These are phyloP conservation scores for Craniophora ligustri DNA, from an alignment of 2,888 invertebrate genomes.

Conservation along the genomic window DNA sequence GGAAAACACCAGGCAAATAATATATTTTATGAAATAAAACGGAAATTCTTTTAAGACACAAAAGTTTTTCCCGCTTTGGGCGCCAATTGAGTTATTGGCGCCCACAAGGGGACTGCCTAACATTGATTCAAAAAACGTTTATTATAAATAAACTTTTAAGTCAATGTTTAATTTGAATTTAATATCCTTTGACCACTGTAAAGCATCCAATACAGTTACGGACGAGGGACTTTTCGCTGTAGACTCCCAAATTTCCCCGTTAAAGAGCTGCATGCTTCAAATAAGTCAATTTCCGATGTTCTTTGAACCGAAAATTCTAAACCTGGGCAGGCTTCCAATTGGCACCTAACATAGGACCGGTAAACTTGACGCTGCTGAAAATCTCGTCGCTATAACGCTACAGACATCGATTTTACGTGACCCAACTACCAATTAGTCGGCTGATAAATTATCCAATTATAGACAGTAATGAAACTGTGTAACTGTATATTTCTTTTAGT, in stretches of 20 bases:
- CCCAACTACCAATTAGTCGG: constrained; percentile 41
- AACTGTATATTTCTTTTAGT: constrained; percentile 29
- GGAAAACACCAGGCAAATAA: no score
- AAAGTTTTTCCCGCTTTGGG: background rate
- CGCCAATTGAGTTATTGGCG: background rate
- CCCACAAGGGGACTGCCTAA: background rate
- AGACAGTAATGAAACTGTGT: constrained; percentile 39
- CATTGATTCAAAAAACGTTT: no score
- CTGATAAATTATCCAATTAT: constrained; percentile 42
- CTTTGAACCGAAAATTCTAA: constrained; percentile 29
- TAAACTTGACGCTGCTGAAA: constrained; percentile 27
- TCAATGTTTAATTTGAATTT: no score
- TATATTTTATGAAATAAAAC: no score
- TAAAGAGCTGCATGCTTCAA: constrained; percentile 30
- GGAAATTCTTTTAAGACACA: no score
- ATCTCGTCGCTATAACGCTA: constrained; percentile 34
- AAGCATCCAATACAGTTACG: background rate
- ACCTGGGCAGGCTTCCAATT: constrained; percentile 52
- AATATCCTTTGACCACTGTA: background rate
- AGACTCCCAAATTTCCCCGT: constrained; percentile 6
- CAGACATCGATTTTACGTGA: constrained; percentile 50
- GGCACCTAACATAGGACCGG: constrained; percentile 47
- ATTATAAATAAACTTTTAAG: background rate
- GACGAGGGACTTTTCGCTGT: background rate
- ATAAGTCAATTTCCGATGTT: constrained; percentile 51